Base-by-base conservation (phyloP, 2,113 vertebrate species). In the Peromyscus leucopus region DNA sequence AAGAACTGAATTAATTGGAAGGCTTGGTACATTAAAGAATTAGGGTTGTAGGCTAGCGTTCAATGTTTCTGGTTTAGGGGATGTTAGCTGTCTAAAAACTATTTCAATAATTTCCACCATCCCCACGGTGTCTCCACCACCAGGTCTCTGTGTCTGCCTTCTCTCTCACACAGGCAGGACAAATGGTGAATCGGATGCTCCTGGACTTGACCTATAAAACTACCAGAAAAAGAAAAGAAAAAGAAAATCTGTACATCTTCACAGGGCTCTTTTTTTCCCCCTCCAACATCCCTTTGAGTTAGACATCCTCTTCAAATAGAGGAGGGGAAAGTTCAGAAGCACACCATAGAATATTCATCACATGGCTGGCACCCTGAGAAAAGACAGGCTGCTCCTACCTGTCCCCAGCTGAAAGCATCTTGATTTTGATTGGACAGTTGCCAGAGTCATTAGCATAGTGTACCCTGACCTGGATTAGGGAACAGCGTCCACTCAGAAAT, bases 401-500 rank as follows among this genome's bases (percentile, higher is more conserved):
- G 94, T 86, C 76, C 78, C 10, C 16, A 94, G 39, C 78, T 17
- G 17, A 83, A 95, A 95, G 85, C 94, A 95, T 97, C 96, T 97
- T 72, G 82, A 88, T 96, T 98, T 96, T 98, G 91, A 98, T 98
- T 98, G 98, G 98, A 51, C 92, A 17, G 48, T 48, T 82, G 95
- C 93, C 98, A 97, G 82, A 93, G 79, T 97, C 67, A 98, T 98
- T 98, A 98, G 97, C 98, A 98, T 98, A 98, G 36, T 96, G 97
- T 97, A 97, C 97, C 96, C 97, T 98, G 98, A 96, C 97, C 97
- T 94, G 94, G 87, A 84, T 90, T 90, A 97, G 91, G 92, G 95
- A 96, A 97, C 87, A 79, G 83, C 19, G 67, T 76, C 89, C 67
- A 90, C 89, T 57, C 80, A 79, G 94, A 97, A 96, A 94, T 97